phyloP scores from a whole-genome alignment of 2,113 vertebrate genomes.

The Gambusia affinis region DNA sequence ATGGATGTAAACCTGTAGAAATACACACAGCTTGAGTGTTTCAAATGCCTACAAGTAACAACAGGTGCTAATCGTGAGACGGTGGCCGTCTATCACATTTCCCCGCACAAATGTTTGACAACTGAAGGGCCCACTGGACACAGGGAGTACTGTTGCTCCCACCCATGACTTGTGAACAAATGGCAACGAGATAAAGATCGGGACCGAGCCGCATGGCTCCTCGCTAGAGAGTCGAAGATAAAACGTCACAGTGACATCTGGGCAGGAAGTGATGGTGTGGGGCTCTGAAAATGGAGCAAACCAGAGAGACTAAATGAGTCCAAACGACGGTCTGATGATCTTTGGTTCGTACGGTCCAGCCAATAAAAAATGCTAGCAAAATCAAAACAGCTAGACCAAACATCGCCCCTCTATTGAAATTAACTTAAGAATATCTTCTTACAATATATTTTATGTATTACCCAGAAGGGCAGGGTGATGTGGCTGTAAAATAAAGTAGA shows the following conservation, averaged over 20 bases:
- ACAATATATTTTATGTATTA: background rate
- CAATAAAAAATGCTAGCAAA: too few species aligned
- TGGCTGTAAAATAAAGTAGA: too few species aligned
- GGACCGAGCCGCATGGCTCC: conserved; percentile 34
- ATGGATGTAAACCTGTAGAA: too few species aligned
- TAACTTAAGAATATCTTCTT: background rate
- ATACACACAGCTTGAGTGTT: too few species aligned
- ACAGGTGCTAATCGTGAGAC: background rate
- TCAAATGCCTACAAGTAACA: too few species aligned
- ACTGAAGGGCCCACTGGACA: conserved; percentile 11
- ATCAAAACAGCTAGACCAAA: background rate
- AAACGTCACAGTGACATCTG: conserved; percentile 17
- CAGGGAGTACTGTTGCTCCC: background rate
- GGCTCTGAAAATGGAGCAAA: background rate
- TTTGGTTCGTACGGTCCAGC: too few species aligned
- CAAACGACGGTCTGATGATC: background rate
- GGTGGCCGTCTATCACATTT: conserved; percentile 20
- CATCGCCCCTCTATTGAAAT: background rate
- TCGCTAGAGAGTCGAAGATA: conserved; percentile 37
- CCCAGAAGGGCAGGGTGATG: too few species aligned
- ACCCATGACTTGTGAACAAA: conserved; percentile 21
- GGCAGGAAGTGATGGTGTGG: background rate
- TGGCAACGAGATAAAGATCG: conserved; percentile 48
- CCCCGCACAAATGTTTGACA: conserved; percentile 22
- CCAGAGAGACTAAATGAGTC: background rate